These are phyloP conservation scores for Idris sp. DNA, from an alignment of 1,140 invertebrate genomes.

Conservation along the genomic window DNA sequence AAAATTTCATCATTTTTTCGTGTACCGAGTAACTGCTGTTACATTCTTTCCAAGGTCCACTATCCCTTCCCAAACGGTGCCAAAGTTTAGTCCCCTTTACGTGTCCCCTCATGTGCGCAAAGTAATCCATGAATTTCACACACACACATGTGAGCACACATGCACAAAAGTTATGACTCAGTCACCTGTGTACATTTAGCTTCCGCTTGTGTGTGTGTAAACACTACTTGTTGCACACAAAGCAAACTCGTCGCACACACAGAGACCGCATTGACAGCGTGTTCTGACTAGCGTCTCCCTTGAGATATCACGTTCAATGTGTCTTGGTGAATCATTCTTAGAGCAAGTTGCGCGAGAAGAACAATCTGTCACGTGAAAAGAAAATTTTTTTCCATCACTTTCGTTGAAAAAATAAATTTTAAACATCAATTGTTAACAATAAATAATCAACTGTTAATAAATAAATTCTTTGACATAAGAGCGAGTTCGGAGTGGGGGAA, in stretches of 20 bases:
- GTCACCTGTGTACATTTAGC: too few species aligned
- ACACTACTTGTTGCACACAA: constrained; percentile 54
- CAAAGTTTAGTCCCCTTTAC: constrained; percentile 47
- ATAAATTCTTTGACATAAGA: constrained; percentile 2
- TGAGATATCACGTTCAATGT: constrained; percentile 29
- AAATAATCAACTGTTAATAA: neutral
- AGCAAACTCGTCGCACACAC: constrained; percentile 10
- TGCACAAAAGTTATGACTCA: constrained; percentile 19
- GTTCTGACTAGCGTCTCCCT: constrained; percentile 25
- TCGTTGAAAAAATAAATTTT: too few species aligned
- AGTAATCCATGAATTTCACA: constrained; percentile 44
- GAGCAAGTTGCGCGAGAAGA: constrained; percentile 12
- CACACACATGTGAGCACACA: constrained; percentile 10
- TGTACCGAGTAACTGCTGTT: constrained; percentile 12
- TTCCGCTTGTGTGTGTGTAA: constrained; percentile 11
- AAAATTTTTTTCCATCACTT: too few species aligned
- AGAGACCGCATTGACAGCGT: constrained; percentile 4
- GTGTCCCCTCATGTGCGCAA: constrained; percentile 20
- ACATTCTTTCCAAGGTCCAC: constrained; percentile 43
- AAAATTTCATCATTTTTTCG: constrained; percentile 1
- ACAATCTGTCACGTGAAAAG: constrained; percentile 39
- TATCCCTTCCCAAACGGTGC: constrained; percentile 23
- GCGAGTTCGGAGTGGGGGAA: constrained; percentile 1
- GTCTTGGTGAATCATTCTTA: constrained; percentile 46
- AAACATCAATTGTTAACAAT: too few species aligned